Base-by-base conservation (phyloP, 53 echinoderm and acorn worm genomes). In the Astropecten irregularis region DNA sequence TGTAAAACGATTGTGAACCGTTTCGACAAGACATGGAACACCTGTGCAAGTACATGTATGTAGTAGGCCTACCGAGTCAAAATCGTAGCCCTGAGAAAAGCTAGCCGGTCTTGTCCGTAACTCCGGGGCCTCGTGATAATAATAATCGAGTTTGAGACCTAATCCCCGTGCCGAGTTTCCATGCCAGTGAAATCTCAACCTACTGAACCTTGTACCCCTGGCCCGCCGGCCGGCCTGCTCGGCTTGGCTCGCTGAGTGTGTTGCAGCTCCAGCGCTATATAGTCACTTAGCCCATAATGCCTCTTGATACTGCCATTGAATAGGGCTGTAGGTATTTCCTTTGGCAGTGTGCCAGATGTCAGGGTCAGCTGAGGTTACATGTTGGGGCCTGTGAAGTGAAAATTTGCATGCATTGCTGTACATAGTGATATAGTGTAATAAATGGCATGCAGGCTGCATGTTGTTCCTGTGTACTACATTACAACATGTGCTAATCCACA, bases 331-430 rank as follows among this genome's bases (percentile, higher is more conserved):
- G 79, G 79, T 79, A 79, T 79, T 79, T 79, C 79, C 79, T 79
- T 79, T 79, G 79, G 79, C 79, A 61, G 62, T 33, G 9, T 28
- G 79, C 79, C 61, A 79, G 62, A 62, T 79, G 63, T 79, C 62
- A 62, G 48, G 79, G 79, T 79, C 79, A 48, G 0, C 61, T 63
- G 62, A 62, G 79, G 79, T 79, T 79, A 48, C 79, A 79, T 79
- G 79, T 79, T 46, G n/a, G n/a, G n/a, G n/a, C n/a, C n/a, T n/a
- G n/a, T n/a, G n/a, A 7, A 2, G 33, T 60, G 26, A 0, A 60
- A 10, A 30, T 14, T 2, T 59, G 59, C 30, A 28, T 30, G 34
- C 4, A 19, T n/a, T n/a, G n/a, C n/a, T n/a, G n/a, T n/a, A n/a
- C n/a, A n/a, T n/a, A n/a, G n/a, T n/a, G n/a, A n/a, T n/a, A n/a